Evolutionary conservation across 2,113 vertebrate species (phyloP).

Genomic region (Lathamus discolor): DNA sequence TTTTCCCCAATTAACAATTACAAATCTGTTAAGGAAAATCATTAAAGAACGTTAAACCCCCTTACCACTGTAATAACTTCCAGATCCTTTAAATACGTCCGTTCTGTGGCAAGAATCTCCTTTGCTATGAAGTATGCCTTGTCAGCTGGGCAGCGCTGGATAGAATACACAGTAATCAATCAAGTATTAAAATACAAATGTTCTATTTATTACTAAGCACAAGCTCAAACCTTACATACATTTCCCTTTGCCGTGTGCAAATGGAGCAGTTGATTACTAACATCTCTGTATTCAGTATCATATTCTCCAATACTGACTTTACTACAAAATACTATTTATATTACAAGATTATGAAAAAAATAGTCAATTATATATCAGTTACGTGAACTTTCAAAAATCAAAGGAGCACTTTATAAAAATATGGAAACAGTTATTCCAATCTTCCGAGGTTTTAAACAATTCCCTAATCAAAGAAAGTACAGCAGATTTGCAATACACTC

Average conservation of each 20-base stretch:
- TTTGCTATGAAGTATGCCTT: constrained; percentile 95
- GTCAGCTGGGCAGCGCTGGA: constrained; percentile 82
- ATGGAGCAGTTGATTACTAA: not conserved
- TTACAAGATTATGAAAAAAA: not conserved
- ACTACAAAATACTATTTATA: not conserved
- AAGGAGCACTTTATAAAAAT: not conserved
- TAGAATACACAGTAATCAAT: not conserved
- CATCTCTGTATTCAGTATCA: not conserved
- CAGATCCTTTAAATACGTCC: constrained; percentile 92
- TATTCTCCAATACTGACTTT: not conserved
- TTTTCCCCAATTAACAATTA: not conserved
- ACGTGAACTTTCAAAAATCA: not conserved
- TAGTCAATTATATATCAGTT: not conserved
- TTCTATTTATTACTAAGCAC: not conserved
- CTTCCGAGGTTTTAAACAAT: not conserved
- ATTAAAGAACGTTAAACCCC: not conserved
- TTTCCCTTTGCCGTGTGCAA: not conserved
- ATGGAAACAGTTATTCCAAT: not conserved
- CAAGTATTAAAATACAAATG: not conserved
- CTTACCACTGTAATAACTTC: constrained; percentile 96
- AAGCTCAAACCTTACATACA: not conserved
- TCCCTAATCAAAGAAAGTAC: not conserved
- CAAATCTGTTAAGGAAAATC: not conserved
- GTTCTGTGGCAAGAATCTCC: constrained; percentile 94
- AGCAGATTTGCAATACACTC: not conserved